phyloP scores from a whole-genome alignment of 2,797 vertebrate species.

The Diceros bicornis region DNA sequence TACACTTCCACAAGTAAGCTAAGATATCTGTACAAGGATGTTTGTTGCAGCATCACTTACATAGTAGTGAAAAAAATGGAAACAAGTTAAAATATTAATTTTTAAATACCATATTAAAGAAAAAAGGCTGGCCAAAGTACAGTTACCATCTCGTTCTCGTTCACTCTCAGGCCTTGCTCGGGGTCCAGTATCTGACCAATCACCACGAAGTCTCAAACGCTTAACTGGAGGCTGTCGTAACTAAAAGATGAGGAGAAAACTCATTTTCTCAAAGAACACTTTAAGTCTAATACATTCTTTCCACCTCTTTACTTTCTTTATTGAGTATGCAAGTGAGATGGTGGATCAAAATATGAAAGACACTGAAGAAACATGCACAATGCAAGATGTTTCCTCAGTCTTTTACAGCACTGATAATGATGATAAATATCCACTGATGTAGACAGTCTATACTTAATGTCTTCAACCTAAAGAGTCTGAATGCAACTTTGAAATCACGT shows the following conservation, averaged over 20 bases:
- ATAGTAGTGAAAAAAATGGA: neutral
- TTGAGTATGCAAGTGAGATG: neutral
- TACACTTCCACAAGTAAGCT: neutral
- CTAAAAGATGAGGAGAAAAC: slow-evolving; percentile 87
- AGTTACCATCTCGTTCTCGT: slow-evolving; percentile 96
- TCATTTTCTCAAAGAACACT: neutral
- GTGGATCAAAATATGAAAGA: neutral
- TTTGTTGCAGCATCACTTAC: neutral
- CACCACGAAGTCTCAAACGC: slow-evolving; percentile 96
- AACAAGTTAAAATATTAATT: neutral
- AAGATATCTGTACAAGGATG: neutral
- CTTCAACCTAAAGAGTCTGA: neutral
- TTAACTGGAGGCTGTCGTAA: slow-evolving; percentile 98
- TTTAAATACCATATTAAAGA: neutral
- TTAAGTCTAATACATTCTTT: neutral
- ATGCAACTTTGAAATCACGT: neutral
- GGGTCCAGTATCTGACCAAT: slow-evolving; percentile 99
- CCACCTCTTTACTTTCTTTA: neutral
- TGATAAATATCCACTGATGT: neutral
- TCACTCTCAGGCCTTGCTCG: slow-evolving; percentile 98
- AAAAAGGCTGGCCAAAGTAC: neutral
- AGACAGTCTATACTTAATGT: neutral
- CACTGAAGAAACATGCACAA: neutral
- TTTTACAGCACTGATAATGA: neutral
- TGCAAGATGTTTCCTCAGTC: too few species aligned